A percentile compares a stretch with the other conserved stretches of the same genome.
These are phyloP conservation scores for Drosophila seclusa DNA, from an alignment of 2,888 invertebrate species.

Conservation along the genomic window DNA sequence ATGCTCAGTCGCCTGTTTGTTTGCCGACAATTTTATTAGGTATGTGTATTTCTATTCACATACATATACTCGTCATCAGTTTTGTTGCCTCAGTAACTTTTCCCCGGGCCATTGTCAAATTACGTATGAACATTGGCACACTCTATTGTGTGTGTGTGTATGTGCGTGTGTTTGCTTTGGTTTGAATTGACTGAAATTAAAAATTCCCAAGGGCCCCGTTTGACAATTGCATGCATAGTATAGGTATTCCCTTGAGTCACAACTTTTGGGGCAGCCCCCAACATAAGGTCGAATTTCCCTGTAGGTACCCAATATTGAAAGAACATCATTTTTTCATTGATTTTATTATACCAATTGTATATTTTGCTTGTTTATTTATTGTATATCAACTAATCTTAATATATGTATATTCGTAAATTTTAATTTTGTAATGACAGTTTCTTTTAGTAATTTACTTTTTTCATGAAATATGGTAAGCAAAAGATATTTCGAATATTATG, in stretches of 20 bases:
- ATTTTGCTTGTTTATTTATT: constrained; percentile 46
- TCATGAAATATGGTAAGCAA: neutral
- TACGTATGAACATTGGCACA: constrained; percentile 36
- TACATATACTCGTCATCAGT: constrained; percentile 17
- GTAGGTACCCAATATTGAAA: constrained; percentile 8
- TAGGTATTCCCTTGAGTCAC: constrained; percentile 8
- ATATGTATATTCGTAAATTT: constrained; percentile 32
- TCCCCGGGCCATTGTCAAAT: constrained; percentile 40
- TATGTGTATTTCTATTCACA: constrained; percentile 44
- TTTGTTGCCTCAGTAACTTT: constrained; percentile 29
- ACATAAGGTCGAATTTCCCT: neutral
- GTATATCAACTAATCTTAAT: constrained; percentile 50
- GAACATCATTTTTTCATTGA: constrained; percentile 9
- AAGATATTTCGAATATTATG: neutral
- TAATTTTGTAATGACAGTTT: constrained; percentile 5
- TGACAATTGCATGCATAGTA: constrained; percentile 47
- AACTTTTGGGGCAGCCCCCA: neutral
- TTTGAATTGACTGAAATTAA: constrained; percentile 44
- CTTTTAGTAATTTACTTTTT: neutral
- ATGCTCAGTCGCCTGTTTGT: constrained; percentile 30
- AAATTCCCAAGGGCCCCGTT: constrained; percentile 48
- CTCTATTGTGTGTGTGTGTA: constrained; percentile 9
- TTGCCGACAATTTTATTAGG: constrained; percentile 58
- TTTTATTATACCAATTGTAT: constrained; percentile 44
- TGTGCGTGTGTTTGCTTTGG: constrained; percentile 16